Evolutionary conservation across 2,113 vertebrate species (phyloP).

Genomic region (Cairina moschata): DNA sequence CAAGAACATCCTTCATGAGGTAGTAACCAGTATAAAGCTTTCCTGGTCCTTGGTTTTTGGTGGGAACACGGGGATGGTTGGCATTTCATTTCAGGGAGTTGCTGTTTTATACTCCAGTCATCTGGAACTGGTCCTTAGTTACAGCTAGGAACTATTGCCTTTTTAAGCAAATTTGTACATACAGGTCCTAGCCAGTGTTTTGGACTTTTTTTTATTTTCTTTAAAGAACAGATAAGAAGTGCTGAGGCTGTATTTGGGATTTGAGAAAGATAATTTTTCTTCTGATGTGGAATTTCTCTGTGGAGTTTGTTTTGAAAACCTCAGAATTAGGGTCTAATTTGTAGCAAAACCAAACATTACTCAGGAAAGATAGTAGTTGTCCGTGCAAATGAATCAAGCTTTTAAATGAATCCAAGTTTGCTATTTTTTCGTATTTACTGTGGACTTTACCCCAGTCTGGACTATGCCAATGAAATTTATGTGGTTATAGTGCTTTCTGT

Average conservation of each 20-base stretch:
- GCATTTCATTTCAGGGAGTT: background rate
- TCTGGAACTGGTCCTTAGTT: background rate
- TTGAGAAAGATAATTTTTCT: background rate
- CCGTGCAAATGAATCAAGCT: accelerated
- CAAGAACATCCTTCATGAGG: background rate
- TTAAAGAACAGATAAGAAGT: background rate
- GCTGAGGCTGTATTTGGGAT: background rate
- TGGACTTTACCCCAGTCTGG: background rate
- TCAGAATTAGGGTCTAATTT: background rate
- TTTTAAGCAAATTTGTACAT: background rate
- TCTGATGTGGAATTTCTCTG: background rate
- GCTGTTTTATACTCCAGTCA: background rate
- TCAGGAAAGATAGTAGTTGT: background rate
- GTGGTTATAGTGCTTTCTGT: background rate
- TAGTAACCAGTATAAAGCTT: background rate
- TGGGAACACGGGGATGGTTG: background rate
- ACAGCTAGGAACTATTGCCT: background rate
- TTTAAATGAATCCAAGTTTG: background rate
- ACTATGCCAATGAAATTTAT: background rate
- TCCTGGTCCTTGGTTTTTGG: background rate
- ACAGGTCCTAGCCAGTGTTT: background rate
- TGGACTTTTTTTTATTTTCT: background rate
- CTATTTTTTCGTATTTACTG: background rate
- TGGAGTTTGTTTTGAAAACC: background rate
- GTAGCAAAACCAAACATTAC: background rate